Evolutionary conservation across 2,797 vertebrate genomes (phyloP).

Genomic region (Onychomys arenicola): DNA sequence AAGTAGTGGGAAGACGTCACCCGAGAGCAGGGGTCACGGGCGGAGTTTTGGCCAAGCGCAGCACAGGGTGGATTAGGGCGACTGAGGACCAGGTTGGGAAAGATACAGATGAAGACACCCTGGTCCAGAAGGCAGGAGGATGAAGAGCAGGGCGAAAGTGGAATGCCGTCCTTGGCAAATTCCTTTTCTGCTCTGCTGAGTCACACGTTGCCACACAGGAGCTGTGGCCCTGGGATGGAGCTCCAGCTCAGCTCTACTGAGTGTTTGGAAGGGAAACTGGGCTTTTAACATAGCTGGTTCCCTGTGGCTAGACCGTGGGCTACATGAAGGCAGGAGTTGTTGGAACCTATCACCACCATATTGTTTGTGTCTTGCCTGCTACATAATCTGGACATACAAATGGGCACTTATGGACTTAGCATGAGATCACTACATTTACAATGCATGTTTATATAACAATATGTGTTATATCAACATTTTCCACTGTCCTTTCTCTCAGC

Average conservation of each 20-base stretch:
- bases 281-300: neutral
- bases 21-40: neutral
- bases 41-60: neutral
- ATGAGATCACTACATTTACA: neutral
- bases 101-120: too few species aligned
- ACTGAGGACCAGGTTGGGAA: neutral
- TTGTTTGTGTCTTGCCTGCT: neutral
- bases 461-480: neutral
- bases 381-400: accelerated
- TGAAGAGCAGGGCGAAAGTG: neutral
- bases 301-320: neutral
- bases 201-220: neutral
- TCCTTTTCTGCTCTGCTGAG: neutral
- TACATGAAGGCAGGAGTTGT: accelerated
- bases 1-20: neutral
- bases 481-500: neutral
- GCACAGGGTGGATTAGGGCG: neutral
- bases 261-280: neutral
- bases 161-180: neutral
- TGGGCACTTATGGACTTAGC: neutral
- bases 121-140: neutral
- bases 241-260: neutral
- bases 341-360: accelerated
- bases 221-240: neutral
- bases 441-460: accelerated